Conservation (phyloP, 2,888 invertebrate species). For the Amorpha juglandis region DNA sequence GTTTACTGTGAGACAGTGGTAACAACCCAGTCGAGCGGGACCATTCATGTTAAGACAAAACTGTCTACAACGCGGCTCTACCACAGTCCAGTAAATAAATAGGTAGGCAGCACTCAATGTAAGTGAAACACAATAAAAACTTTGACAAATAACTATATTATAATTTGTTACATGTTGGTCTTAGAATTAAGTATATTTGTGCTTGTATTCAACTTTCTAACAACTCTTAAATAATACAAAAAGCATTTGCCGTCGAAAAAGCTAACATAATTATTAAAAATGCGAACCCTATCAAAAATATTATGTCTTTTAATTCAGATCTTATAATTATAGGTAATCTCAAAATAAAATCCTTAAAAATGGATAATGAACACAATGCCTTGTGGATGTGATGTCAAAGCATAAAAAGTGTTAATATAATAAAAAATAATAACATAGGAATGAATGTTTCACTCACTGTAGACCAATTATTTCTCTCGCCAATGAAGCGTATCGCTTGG, state of each 20-base stretch:
- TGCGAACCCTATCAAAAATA: conserved; percentile 36
- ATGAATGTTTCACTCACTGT: background rate
- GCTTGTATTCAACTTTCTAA: conserved; percentile 21
- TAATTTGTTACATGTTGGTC: conserved; percentile 42
- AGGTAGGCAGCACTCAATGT: background rate
- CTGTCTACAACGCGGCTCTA: too few relatives aligned
- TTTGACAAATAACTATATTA: conserved; percentile 31
- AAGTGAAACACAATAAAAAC: conserved; percentile 1
- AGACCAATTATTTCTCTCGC: too few relatives aligned
- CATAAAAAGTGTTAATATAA: background rate
- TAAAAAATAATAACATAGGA: background rate
- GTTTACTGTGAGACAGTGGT: too few relatives aligned
- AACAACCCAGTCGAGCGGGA: too few relatives aligned
- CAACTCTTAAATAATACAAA: conserved; percentile 5
- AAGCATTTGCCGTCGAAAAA: conserved; percentile 1
- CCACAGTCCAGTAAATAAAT: too few relatives aligned
- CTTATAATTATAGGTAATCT: conserved; percentile 28
- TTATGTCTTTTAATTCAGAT: conserved; percentile 39
- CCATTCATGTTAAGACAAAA: too few relatives aligned
- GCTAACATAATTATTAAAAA: conserved; percentile 27
- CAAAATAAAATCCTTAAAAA: conserved; percentile 28
- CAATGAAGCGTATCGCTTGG: too few relatives aligned
- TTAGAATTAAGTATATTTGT: conserved; percentile 34
- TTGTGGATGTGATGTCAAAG: conserved; percentile 8
- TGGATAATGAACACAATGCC: conserved; percentile 2